Conservation (phyloP, 2,797 vertebrate genomes). For the Triplophysa bombifrons region DNA sequence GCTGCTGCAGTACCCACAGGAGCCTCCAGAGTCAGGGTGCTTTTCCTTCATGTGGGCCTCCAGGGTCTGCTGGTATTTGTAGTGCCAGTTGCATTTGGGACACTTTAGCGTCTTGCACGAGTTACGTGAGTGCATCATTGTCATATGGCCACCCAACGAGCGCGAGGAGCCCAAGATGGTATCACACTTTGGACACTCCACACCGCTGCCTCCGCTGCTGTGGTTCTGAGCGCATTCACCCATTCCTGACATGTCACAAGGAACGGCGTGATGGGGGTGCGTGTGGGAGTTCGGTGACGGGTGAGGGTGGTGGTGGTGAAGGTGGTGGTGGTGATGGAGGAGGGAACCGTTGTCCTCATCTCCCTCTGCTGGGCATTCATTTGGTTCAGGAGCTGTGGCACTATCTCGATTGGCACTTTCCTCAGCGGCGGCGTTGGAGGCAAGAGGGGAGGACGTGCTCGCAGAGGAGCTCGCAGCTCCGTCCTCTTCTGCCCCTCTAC, state of each 20-base stretch:
- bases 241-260: conserved; percentile 87
- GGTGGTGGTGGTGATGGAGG: conserved; percentile 81
- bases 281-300: conserved; percentile 81
- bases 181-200: conserved; percentile 99
- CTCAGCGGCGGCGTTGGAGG: conserved; percentile 81
- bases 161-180: conserved; percentile 95
- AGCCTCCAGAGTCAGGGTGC: conserved; percentile 94
- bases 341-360: conserved; percentile 89
- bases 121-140: conserved; percentile 99
- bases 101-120: conserved; percentile 99
- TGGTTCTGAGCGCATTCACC: conserved; percentile 90
- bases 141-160: conserved; percentile 98
- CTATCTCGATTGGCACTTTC: conserved; percentile 99
- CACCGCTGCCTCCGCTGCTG: conserved; percentile 80
- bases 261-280: conserved; percentile 79
- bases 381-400: conserved; percentile 99
- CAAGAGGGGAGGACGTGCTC: conserved; percentile 73
- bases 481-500: conserved; percentile 90
- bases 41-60: conserved; percentile 99
- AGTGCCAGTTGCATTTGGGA: conserved; percentile 99
- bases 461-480: conserved; percentile 75
- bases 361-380: conserved; percentile 92
- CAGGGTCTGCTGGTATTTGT: conserved; percentile 99
- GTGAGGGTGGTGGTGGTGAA: conserved; percentile 86
- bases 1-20: conserved; percentile 92